Evolutionary conservation across 2,888 invertebrate species (phyloP).

Genomic region (Lithophane socia): DNA sequence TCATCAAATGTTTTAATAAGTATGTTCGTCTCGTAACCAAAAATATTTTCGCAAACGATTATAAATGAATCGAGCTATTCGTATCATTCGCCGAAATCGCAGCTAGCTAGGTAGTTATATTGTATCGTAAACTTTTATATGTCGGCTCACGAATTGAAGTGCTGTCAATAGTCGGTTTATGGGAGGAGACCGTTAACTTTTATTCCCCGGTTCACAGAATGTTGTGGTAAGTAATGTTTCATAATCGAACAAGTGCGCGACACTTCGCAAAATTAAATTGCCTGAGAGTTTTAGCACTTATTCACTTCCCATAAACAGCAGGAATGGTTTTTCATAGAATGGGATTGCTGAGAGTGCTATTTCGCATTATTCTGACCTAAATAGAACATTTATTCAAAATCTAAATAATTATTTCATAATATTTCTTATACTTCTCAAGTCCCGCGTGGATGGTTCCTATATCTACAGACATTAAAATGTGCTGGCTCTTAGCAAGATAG

Average conservation of each 20-base stretch:
- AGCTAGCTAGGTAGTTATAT: slow-evolving; percentile 25
- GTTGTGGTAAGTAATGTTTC: slow-evolving; percentile 28
- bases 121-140: slow-evolving; percentile 61
- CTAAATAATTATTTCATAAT: not conserved
- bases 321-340: not conserved
- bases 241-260: slow-evolving; percentile 38
- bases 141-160: slow-evolving; percentile 53
- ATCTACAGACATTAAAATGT: not conserved
- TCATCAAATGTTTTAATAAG: not conserved
- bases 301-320: not conserved
- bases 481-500: not conserved
- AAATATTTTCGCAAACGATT: slow-evolving; percentile 37
- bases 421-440: not conserved
- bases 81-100: slow-evolving; percentile 57
- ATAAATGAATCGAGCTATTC: slow-evolving; percentile 37
- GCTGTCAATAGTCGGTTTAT: slow-evolving; percentile 62
- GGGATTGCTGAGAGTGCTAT: not conserved
- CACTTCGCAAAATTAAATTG: slow-evolving; percentile 19
- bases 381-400: not conserved
- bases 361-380: not conserved
- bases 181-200: slow-evolving; percentile 68
- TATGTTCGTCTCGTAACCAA: slow-evolving; percentile 17
- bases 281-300: slow-evolving; percentile 1
- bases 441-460: not conserved
- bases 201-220: slow-evolving; percentile 66